phyloP scores from a whole-genome alignment of 2,113 vertebrate species.

The Dipodomys merriami region DNA sequence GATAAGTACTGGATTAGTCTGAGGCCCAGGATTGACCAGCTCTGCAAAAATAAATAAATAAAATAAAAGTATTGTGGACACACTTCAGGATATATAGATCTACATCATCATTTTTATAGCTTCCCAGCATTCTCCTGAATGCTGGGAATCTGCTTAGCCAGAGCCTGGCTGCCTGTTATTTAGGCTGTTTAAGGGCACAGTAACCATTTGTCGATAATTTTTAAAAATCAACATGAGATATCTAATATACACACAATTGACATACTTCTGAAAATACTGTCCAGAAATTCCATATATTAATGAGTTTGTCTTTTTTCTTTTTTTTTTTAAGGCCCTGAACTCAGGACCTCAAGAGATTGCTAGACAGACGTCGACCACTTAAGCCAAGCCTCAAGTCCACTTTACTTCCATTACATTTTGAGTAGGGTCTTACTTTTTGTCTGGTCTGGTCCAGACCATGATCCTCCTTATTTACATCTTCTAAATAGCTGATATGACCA shows the following conservation, averaged over 20 bases:
- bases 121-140: conserved; percentile 1
- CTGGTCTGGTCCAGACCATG: too few relatives aligned
- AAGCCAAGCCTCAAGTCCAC: too few relatives aligned
- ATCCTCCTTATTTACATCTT: too few relatives aligned
- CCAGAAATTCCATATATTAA: neutral
- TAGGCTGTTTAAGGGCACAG: neutral
- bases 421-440: too few relatives aligned
- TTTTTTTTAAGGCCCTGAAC: too few relatives aligned
- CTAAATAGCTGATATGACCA: too few relatives aligned
- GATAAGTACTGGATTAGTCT: neutral
- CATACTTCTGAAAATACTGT: conserved; percentile 32
- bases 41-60: neutral
- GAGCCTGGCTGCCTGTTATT: neutral
- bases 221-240: neutral
- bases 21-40: neutral
- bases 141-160: neutral
- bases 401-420: too few relatives aligned
- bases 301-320: neutral
- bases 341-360: too few relatives aligned
- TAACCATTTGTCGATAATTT: neutral
- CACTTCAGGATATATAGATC: conserved; percentile 36
- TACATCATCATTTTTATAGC: conserved; percentile 2
- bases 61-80: conserved; percentile 13
- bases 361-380: too few relatives aligned
- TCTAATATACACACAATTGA: neutral